phyloP scores from a whole-genome alignment of 2,888 invertebrate genomes.

The Pediacus dermestoides region DNA sequence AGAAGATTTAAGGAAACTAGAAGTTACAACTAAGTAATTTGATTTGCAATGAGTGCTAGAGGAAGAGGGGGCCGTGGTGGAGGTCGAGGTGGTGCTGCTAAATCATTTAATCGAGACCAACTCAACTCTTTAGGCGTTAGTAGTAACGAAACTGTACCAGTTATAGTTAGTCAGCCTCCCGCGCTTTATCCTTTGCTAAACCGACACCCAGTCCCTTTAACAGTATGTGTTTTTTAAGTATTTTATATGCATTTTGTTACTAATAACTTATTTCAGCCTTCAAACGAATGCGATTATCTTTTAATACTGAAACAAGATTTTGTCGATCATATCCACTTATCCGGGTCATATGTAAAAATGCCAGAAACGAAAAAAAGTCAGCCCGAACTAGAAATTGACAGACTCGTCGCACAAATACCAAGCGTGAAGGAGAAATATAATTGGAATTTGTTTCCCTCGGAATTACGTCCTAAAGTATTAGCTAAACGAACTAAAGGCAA shows the following conservation, averaged over 20 bases:
- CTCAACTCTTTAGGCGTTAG: constrained; percentile 56
- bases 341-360: constrained; percentile 58
- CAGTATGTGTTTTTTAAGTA: constrained; percentile 31
- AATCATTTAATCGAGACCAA: constrained; percentile 57
- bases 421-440: constrained; percentile 52
- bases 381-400: constrained; percentile 59
- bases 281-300: constrained; percentile 62
- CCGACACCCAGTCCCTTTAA: constrained; percentile 43
- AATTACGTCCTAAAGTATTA: constrained; percentile 56
- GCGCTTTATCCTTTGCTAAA: constrained; percentile 44
- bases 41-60: constrained; percentile 47
- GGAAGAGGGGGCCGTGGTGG: constrained; percentile 53
- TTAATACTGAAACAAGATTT: constrained; percentile 70
- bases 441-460: constrained; percentile 63
- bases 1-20: constrained; percentile 42
- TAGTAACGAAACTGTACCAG: constrained; percentile 52
- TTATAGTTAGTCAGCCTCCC: constrained; percentile 46
- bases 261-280: constrained; percentile 39
- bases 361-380: constrained; percentile 51
- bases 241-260: neutral
- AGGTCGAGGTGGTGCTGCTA: constrained; percentile 38
- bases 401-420: constrained; percentile 52
- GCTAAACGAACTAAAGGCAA: constrained; percentile 42
- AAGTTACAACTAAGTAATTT: constrained; percentile 34
- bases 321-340: constrained; percentile 67